Base-by-base conservation (phyloP, 1,140 invertebrate genomes). In the Ceratitis capitata region DNA sequence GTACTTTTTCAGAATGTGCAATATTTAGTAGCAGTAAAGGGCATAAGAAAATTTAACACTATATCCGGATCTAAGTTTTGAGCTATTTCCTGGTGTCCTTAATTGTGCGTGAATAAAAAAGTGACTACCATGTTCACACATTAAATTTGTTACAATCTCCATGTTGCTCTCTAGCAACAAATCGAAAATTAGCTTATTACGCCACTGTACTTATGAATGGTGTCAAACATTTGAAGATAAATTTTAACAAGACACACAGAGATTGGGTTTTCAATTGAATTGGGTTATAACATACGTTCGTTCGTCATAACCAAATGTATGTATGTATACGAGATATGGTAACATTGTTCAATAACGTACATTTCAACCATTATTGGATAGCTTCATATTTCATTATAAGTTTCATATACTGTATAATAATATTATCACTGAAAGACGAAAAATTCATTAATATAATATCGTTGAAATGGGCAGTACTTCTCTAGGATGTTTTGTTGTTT, bases 151-250 rank as follows among this genome's bases (percentile, higher is more conserved):
- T n/a, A n/a, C n/a, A n/a, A n/a, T n/a, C n/a, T n/a, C n/a, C n/a
- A n/a, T n/a, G n/a, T n/a, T n/a, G n/a, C n/a, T n/a, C n/a, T n/a
- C n/a, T n/a, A n/a, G n/a, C n/a, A n/a, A n/a, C n/a, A n/a, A n/a
- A n/a, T n/a, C 56, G 56, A n/a, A 61, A 61, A 61, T 61, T n/a
- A 61, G 23, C 29, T 26, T 26, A 26, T 61, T 61, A 61, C 56
- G 6, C 29, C 56, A 61, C 10, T 61, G 23, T 26, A 61, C 56
- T 61, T 61, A 12, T 12, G 29, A 61, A 61, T n/a, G 56, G 56
- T 61, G 56, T 61, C 29, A 61, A 61, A 61, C 56, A 61, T 26
- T 61, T 61, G 56, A 26, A 61, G 56, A 61, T 61, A 61, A 61
- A 26, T 61, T 5, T 26, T 61, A 26, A 26, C 56, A 61, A 61